Evolutionary conservation across 2,113 vertebrate species (phyloP).

Genomic region (Anhinga rufa): DNA sequence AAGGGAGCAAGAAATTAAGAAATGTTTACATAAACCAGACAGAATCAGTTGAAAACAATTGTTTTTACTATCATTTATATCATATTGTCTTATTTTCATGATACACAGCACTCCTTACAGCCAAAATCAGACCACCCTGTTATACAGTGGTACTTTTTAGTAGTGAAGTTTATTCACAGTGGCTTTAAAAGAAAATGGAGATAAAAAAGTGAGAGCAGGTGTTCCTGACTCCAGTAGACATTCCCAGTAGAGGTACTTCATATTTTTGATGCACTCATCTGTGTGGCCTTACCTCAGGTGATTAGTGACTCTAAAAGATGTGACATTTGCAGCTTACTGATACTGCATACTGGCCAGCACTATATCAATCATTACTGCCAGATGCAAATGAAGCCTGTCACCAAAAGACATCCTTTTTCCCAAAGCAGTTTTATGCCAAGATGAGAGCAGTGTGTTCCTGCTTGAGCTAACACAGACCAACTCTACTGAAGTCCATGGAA

Average conservation of each 20-base stretch:
- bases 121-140: not conserved
- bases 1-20: not conserved
- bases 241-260: not conserved
- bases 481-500: not conserved
- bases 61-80: not conserved
- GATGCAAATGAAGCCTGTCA: slow-evolving; percentile 38
- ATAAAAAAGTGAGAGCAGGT: not conserved
- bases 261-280: not conserved
- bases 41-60: not conserved
- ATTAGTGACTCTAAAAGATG: slow-evolving; percentile 49
- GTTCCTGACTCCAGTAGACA: not conserved
- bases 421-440: slow-evolving; percentile 31
- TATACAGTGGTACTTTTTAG: not conserved
- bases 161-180: not conserved
- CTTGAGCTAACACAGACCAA: not conserved
- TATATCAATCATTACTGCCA: slow-evolving; percentile 35
- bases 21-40: not conserved
- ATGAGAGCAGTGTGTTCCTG: not conserved
- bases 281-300: slow-evolving; percentile 3
- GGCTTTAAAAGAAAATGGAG: not conserved
- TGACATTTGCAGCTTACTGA: slow-evolving; percentile 17
- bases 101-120: not conserved
- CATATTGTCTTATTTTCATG: not conserved
- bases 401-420: slow-evolving; percentile 15
- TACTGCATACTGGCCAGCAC: not conserved